Conservation (phyloP, 2,113 vertebrate species). For the Edolisoma coerulescens region DNA sequence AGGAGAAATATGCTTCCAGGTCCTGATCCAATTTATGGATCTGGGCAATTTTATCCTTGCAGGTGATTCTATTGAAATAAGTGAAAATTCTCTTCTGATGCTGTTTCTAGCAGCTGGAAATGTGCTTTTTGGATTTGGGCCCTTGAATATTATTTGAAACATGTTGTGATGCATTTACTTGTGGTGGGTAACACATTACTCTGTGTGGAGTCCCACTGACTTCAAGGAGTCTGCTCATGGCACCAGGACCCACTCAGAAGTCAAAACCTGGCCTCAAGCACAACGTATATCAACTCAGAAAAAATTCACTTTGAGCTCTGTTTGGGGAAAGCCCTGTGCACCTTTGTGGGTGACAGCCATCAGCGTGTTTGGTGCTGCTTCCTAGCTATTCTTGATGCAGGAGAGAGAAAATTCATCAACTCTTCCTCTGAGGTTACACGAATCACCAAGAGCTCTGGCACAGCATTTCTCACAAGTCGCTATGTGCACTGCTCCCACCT, state of each 20-base stretch:
- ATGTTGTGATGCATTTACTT: background rate
- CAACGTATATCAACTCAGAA: background rate
- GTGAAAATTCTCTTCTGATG: background rate
- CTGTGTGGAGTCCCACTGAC: background rate
- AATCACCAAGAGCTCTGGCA: background rate
- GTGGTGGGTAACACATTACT: background rate
- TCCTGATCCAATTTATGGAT: background rate
- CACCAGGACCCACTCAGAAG: background rate
- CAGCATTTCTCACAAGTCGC: background rate
- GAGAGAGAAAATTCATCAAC: background rate
- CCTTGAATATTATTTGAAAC: background rate
- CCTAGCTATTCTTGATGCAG: background rate
- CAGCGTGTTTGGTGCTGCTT: background rate
- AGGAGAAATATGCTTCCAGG: background rate
- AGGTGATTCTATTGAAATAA: background rate
- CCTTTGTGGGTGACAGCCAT: background rate
- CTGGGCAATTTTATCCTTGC: background rate
- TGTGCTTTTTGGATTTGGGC: background rate
- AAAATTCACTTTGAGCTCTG: background rate
- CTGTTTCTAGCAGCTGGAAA: background rate
- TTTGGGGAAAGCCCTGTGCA: background rate
- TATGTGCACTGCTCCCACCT: background rate
- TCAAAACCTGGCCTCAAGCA: background rate
- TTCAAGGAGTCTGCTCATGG: background rate
- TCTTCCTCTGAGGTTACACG: background rate